Base-by-base conservation (phyloP, 1,140 invertebrate genomes). In the Panonychus citri region DNA sequence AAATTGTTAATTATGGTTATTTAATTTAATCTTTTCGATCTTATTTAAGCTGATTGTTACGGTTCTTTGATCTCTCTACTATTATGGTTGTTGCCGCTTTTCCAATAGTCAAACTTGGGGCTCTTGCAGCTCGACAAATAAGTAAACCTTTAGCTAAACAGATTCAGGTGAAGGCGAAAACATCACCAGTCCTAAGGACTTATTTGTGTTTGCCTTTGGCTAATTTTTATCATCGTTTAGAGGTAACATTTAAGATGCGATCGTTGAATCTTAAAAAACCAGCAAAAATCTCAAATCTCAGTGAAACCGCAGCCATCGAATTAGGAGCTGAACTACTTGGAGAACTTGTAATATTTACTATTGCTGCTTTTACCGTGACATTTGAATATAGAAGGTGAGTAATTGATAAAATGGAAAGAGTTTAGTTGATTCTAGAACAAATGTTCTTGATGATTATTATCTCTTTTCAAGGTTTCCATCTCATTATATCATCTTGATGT, bases 171-270 rank as follows among this genome's bases (percentile, higher is more conserved):
- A 76, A 81, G 68, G 90, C 90, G 1, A 94, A 93, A 72, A 78
- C 75, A 64, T 81, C 77, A 73, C 80, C 79, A 34, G 79, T 87
- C 68, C 93, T 96, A 69, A 75, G 87, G 62, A 85, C 78, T 59
- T 90, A 91, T 71, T 75, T 95, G 56, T 91, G 88, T 69, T 89
- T 93, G 80, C 88, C 87, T 62, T 86, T 88, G 60, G 90, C 89
- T 48, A 87, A 94, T 69, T 83, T 91, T 71, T 95, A 95, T 68
- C 89, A 96, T 69, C 90, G 84, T 81, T 80, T 81, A 64, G 89
- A 96, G 57, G 81, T 93, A 0, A 87, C 86, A 67, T 75, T 83
- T 24, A 91, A 88, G 73, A 90, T 94, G 85, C 87, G 85, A 76
- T 70, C 90, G 26, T 75, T 94, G 70, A 90, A 93, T 67, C 71